These are phyloP conservation scores for Axis porcinus DNA, from an alignment of 2,113 vertebrate genomes.

Conservation along the genomic window DNA sequence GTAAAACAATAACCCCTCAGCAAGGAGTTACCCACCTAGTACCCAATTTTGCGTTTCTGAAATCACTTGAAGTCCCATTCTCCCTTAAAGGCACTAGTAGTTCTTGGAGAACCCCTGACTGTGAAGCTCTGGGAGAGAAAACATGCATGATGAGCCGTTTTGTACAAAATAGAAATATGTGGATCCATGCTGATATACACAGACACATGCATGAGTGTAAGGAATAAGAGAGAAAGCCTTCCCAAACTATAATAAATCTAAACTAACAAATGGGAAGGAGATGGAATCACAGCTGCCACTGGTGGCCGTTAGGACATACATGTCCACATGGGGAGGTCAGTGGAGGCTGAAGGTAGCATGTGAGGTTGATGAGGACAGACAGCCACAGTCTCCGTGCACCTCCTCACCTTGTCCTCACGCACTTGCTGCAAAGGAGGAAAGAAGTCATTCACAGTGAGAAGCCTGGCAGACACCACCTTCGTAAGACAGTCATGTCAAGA, in stretches of 20 bases:
- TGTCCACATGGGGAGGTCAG: fast-evolving
- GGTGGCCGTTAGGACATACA: fast-evolving
- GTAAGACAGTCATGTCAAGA: fast-evolving
- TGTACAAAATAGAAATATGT: not conserved
- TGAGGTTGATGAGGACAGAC: fast-evolving
- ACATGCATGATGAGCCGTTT: not conserved
- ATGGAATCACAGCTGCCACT: fast-evolving
- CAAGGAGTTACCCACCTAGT: not conserved
- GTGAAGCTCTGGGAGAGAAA: not conserved
- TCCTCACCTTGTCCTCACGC: fast-evolving
- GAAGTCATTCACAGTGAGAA: fast-evolving
- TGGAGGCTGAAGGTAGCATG: fast-evolving
- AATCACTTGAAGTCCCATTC: too few relatives aligned
- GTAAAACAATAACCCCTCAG: too few relatives aligned
- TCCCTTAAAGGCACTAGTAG: not conserved
- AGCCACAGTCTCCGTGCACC: fast-evolving
- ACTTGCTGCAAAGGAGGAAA: not conserved
- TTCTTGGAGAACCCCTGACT: not conserved
- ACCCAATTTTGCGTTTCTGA: not conserved
- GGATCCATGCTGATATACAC: fast-evolving
- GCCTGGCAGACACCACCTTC: not conserved
- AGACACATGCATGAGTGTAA: not conserved
- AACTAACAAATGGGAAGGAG: not conserved
- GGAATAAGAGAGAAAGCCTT: not conserved
- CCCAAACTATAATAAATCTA: not conserved